Percentiles rank a stretch among this genome's conserved stretches.
Conservation (phyloP, 2,888 invertebrate species). For the Craniophora ligustri region DNA sequence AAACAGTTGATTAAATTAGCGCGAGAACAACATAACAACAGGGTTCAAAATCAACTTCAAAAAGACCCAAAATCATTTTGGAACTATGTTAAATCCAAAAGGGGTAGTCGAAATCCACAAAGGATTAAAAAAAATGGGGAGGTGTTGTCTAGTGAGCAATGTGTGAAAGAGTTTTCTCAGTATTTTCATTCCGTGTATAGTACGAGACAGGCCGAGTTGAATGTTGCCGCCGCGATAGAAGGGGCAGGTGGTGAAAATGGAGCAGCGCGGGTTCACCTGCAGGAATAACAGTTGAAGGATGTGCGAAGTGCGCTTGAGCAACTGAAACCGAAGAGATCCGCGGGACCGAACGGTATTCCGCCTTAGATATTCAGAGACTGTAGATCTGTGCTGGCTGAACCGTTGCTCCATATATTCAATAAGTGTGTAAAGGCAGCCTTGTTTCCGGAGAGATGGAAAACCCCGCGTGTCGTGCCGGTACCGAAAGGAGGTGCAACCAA, state of each 20-base stretch:
- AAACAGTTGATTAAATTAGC: too few species aligned
- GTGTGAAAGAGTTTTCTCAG: slow-evolving; percentile 7
- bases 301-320: slow-evolving; percentile 3
- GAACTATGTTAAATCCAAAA: too few species aligned
- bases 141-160: not conserved
- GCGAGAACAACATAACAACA: too few species aligned
- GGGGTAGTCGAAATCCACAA: too few species aligned
- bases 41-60: too few species aligned
- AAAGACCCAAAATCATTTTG: too few species aligned
- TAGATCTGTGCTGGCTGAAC: slow-evolving; percentile 5
- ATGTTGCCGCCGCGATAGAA: slow-evolving; percentile 5
- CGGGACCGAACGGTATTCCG: slow-evolving; percentile 15
- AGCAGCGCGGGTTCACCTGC: slow-evolving; percentile 7
- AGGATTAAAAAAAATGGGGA: too few species aligned
- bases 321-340: slow-evolving; percentile 12
- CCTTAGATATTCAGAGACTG: slow-evolving; percentile 14
- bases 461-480: slow-evolving; percentile 5
- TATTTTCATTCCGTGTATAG: slow-evolving; percentile 14
- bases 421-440: not conserved
- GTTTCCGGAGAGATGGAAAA: slow-evolving; percentile 15
- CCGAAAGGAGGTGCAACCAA: slow-evolving; percentile 8
- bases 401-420: slow-evolving; percentile 8
- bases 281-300: not conserved
- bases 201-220: not conserved
- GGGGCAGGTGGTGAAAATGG: slow-evolving; percentile 1